These are phyloP conservation scores for Conus ventricosus DNA, from an alignment of 1,140 invertebrate genomes.

Conservation along the genomic window DNA sequence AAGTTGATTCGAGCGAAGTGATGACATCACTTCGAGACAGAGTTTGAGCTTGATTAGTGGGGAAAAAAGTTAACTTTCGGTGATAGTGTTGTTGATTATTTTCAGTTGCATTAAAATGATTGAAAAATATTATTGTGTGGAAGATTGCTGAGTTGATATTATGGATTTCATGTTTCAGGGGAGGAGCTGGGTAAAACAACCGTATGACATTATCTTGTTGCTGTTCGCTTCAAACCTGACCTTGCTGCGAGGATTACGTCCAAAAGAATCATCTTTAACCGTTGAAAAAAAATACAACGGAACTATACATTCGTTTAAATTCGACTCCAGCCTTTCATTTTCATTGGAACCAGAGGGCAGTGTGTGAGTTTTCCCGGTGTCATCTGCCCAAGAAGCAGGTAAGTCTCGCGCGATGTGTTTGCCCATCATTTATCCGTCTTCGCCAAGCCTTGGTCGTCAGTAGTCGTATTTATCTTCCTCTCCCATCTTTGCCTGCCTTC, in stretches of 20 bases:
- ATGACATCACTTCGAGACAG: neutral
- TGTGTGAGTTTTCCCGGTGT: neutral
- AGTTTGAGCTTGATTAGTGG: neutral
- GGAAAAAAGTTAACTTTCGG: neutral
- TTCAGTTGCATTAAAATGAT: neutral
- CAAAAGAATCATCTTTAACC: neutral
- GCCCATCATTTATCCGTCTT: neutral
- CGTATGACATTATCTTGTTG: neutral
- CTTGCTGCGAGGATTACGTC: neutral
- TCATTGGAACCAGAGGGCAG: neutral
- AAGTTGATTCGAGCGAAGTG: neutral
- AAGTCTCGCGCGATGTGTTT: neutral
- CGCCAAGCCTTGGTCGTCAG: neutral
- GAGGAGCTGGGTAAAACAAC: neutral
- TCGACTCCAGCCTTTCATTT: neutral
- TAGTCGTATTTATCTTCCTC: neutral
- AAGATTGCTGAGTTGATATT: neutral
- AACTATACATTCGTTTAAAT: neutral
- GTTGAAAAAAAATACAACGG: neutral
- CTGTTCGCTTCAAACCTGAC: neutral
- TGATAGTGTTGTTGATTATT: neutral
- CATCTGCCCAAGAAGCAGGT: neutral
- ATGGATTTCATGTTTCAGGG: constrained; percentile 15
- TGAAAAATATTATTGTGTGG: neutral
- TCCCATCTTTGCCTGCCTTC: neutral